Conservation (phyloP, 2,113 vertebrate species). For the Ceyx melanurus region DNA sequence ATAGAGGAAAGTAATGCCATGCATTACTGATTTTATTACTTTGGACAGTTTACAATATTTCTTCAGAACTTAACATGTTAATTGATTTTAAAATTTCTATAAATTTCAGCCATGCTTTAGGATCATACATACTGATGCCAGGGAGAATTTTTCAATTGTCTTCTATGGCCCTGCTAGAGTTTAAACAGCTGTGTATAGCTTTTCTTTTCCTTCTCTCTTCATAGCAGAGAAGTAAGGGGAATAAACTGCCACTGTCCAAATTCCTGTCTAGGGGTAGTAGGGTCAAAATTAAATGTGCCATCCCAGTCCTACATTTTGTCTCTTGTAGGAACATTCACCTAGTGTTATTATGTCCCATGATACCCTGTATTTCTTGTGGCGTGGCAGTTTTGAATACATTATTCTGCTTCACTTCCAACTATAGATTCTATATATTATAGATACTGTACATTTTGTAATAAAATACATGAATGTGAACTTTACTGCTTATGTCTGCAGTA, state of each 20-base stretch:
- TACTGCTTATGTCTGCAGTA: background rate
- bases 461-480: background rate
- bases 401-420: background rate
- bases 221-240: background rate
- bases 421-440: background rate
- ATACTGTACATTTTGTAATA: background rate
- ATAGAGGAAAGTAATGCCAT: slow-evolving; percentile 73
- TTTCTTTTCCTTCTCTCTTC: background rate
- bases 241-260: background rate
- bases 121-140: background rate
- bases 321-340: background rate
- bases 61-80: slow-evolving; percentile 71
- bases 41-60: slow-evolving; percentile 75
- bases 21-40: slow-evolving; percentile 81
- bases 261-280: background rate
- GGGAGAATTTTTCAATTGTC: background rate
- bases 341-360: background rate
- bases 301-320: background rate
- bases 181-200: background rate
- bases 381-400: background rate
- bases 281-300: background rate
- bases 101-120: slow-evolving; percentile 55
- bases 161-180: background rate
- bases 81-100: slow-evolving; percentile 78
- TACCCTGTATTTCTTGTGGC: background rate